These are phyloP conservation scores for Erinaceus europaeus DNA, from an alignment of 2,113 vertebrate genomes.

Conservation along the genomic window DNA sequence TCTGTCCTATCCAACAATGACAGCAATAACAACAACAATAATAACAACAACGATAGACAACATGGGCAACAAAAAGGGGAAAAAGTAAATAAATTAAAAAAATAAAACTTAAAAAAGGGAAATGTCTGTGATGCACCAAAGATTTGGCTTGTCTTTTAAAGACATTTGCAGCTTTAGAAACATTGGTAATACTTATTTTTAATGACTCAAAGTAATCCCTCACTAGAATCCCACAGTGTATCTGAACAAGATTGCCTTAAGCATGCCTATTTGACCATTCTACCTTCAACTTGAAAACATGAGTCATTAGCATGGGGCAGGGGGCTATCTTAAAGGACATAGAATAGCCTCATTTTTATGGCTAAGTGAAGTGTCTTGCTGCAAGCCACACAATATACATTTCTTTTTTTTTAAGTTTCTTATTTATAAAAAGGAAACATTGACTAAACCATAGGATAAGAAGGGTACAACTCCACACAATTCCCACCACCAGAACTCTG, in stretches of 20 bases:
- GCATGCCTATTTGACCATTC: neutral
- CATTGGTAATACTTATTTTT: slow-evolving; percentile 33
- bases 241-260: slow-evolving; percentile 4
- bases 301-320: neutral
- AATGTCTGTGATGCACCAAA: neutral
- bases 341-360: neutral
- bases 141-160: slow-evolving; percentile 17
- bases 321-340: no score
- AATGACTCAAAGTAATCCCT: slow-evolving; percentile 16
- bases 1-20: no score
- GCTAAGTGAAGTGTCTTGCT: neutral
- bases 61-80: neutral
- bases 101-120: no score
- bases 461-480: no score
- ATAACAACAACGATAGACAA: no score
- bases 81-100: neutral
- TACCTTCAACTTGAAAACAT: neutral
- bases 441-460: no score
- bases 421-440: no score
- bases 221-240: neutral
- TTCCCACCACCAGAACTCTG: no score
- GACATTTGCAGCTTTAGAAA: neutral
- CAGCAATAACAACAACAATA: no score
- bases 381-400: slow-evolving; percentile 49
- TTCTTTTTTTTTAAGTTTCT: no score